phyloP scores from a whole-genome alignment of 2,888 invertebrate species.

The Gandaritis pyraliata region DNA sequence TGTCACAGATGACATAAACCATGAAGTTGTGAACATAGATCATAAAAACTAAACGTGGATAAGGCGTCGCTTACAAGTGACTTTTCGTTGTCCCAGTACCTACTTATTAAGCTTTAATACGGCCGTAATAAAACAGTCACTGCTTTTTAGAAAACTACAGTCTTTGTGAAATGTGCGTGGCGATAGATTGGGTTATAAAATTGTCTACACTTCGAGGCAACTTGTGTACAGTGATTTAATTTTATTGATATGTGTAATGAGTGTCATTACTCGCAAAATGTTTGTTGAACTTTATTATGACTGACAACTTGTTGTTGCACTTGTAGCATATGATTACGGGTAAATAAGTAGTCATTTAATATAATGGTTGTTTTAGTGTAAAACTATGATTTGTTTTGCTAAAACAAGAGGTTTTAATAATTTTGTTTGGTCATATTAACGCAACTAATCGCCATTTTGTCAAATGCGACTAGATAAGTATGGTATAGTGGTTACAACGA shows the following conservation, averaged over 20 bases:
- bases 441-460: too few relatives aligned
- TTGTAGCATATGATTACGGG: conserved; percentile 6
- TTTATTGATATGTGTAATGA: conserved; percentile 26
- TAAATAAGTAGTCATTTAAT: background rate
- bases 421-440: too few relatives aligned
- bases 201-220: conserved; percentile 19
- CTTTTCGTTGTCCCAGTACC: too few relatives aligned
- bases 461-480: too few relatives aligned
- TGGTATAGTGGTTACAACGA: too few relatives aligned
- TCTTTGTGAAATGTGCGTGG: background rate
- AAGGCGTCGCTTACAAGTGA: too few relatives aligned
- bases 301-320: too few relatives aligned
- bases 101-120: too few relatives aligned
- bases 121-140: background rate
- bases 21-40: too few relatives aligned
- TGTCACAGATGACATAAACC: too few relatives aligned
- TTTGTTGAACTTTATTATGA: conserved; percentile 11
- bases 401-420: background rate
- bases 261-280: conserved; percentile 9
- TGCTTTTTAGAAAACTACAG: background rate
- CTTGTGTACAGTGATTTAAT: conserved; percentile 22
- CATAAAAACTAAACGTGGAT: too few relatives aligned
- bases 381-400: conserved; percentile 2
- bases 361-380: background rate
- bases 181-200: conserved; percentile 26